phyloP scores from a whole-genome alignment of 2,888 invertebrate species.

The Schizaphis graminum region DNA sequence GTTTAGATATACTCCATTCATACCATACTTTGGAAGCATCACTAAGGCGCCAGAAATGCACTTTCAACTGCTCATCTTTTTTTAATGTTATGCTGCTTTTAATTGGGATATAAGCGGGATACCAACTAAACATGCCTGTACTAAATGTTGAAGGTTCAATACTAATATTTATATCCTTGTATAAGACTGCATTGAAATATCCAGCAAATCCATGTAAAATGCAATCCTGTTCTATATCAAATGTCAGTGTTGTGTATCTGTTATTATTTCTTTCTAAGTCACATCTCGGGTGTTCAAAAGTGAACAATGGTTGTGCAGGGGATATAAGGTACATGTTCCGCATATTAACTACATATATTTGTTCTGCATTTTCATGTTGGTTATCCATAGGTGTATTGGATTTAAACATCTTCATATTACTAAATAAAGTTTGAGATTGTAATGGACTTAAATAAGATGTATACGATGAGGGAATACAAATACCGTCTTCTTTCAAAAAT shows the following conservation, averaged over 20 bases:
- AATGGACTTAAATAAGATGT: conserved; percentile 93
- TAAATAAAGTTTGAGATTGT: conserved; percentile 89
- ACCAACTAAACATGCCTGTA: conserved; percentile 97
- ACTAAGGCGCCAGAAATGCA: conserved; percentile 90
- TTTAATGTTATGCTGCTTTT: conserved; percentile 78
- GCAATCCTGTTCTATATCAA: conserved; percentile 81
- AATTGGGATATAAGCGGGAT: conserved; percentile 94
- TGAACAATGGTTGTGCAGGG: conserved; percentile 82
- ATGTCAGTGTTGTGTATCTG: conserved; percentile 79
- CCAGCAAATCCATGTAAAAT: conserved; percentile 95
- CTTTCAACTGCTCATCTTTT: conserved; percentile 79
- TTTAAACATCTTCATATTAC: conserved; percentile 75
- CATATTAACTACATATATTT: conserved; percentile 92
- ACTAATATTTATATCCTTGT: conserved; percentile 87
- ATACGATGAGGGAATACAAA: conserved; percentile 91
- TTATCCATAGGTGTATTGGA: conserved; percentile 47
- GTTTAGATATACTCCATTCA: conserved; percentile 87
- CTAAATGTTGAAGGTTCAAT: conserved; percentile 92
- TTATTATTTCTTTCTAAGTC: conserved; percentile 77
- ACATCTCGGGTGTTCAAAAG: conserved; percentile 91
- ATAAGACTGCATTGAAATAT: conserved; percentile 92
- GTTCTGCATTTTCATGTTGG: conserved; percentile 75
- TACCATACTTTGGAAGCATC: conserved; percentile 92
- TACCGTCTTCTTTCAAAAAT: conserved; percentile 86
- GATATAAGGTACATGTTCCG: conserved; percentile 87